These are phyloP conservation scores for Falco peregrinus DNA, from an alignment of 2,797 vertebrate genomes.

Conservation along the genomic window DNA sequence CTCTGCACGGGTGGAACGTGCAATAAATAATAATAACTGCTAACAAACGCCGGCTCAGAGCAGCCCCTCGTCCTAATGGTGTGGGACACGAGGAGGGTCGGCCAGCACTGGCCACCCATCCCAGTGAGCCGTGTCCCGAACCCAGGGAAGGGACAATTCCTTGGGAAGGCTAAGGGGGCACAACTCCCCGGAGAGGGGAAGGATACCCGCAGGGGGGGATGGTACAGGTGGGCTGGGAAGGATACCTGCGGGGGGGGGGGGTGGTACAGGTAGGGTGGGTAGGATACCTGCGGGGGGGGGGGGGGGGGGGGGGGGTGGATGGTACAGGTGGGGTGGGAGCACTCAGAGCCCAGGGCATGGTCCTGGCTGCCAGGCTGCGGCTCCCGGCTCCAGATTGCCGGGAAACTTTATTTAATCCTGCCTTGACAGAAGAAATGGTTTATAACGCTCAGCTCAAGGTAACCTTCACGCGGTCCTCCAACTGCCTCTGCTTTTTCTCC, in stretches of 20 bases:
- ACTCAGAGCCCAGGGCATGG: neutral
- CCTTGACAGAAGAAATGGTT: neutral
- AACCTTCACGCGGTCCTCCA: neutral
- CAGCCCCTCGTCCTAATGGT: accelerated
- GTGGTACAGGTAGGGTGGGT: no score
- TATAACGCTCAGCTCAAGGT: slow-evolving; percentile 15
- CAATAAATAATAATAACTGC: neutral
- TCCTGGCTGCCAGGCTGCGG: neutral
- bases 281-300: no score
- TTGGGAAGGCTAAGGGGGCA: accelerated
- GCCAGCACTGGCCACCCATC: accelerated
- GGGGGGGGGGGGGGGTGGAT: no score
- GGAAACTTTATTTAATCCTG: slow-evolving; percentile 42
- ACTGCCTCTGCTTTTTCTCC: neutral
- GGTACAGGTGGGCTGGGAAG: neutral
- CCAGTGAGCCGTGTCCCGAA: neutral
- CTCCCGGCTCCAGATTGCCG: neutral
- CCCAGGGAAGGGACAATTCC: neutral
- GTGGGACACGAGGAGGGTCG: neutral
- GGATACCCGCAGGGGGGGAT: neutral
- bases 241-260: no score
- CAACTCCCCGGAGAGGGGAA: neutral
- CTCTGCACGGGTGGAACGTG: accelerated
- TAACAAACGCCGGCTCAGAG: neutral
- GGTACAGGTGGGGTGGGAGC: neutral